Evolutionary conservation across 1,140 invertebrate genomes (phyloP).

Genomic region (Helicoverpa zea): DNA sequence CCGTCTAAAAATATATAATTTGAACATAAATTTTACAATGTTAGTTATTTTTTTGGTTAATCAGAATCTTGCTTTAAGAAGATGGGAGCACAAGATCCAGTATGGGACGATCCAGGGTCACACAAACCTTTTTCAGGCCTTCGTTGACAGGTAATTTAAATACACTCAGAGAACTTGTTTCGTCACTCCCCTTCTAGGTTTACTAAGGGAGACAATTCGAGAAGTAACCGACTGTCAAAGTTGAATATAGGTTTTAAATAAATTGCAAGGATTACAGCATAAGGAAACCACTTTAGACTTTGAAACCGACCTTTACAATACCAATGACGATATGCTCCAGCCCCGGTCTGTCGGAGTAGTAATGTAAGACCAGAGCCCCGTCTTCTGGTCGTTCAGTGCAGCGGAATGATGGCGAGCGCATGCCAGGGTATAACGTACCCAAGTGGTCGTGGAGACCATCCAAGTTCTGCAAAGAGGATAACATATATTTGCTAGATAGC

Average conservation of each 20-base stretch:
- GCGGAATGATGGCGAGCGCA: constrained; percentile 96
- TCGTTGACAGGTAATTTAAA: too few relatives aligned
- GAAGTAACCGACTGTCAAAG: too few relatives aligned
- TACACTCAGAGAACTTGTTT: too few relatives aligned
- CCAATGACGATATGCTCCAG: constrained; percentile 97
- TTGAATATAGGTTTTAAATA: too few relatives aligned
- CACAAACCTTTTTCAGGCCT: too few relatives aligned
- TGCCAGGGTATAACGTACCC: constrained; percentile 96
- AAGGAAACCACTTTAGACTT: too few relatives aligned
- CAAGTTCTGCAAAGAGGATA: constrained; percentile 90
- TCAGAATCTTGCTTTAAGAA: too few relatives aligned
- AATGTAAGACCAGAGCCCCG: constrained; percentile 95
- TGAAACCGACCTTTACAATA: constrained; percentile 95
- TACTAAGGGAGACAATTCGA: too few relatives aligned
- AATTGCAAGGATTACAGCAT: too few relatives aligned
- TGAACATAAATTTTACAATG: not conserved
- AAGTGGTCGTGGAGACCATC: constrained; percentile 98
- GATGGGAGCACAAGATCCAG: too few relatives aligned
- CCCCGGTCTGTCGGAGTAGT: constrained; percentile 97
- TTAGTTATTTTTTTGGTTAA: not conserved
- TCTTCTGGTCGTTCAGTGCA: constrained; percentile 95
- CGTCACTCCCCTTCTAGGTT: too few relatives aligned
- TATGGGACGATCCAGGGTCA: too few relatives aligned
- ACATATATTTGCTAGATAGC: not conserved
- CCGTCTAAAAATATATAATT: constrained; percentile 89